phyloP scores from a whole-genome alignment of 1,140 invertebrate genomes.

The Zaprionus africanus region DNA sequence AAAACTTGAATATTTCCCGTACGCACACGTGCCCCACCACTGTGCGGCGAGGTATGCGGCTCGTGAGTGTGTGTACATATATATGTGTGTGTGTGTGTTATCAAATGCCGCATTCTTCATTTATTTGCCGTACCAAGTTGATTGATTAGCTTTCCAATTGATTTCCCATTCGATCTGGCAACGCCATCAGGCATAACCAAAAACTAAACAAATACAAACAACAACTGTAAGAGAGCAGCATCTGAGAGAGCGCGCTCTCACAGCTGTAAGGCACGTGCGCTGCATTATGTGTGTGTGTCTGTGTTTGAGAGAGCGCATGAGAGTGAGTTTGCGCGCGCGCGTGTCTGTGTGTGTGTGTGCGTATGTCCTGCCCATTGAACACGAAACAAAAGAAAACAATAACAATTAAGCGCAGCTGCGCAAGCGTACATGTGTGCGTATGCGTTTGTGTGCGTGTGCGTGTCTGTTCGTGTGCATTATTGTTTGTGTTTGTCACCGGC shows the following conservation, averaged over 20 bases:
- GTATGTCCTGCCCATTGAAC: constrained; percentile 27
- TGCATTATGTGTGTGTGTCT: background rate
- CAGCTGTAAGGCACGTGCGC: constrained; percentile 33
- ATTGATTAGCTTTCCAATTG: constrained; percentile 64
- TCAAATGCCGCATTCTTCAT: constrained; percentile 65
- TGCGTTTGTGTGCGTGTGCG: background rate
- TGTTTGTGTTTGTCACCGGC: constrained; percentile 29
- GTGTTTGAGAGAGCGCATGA: background rate
- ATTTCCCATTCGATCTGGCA: constrained; percentile 51
- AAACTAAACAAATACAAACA: background rate
- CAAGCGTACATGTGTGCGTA: constrained; percentile 25
- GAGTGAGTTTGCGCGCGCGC: constrained; percentile 1
- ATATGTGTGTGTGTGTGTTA: constrained; percentile 37
- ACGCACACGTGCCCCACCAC: constrained; percentile 3
- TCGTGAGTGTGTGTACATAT: background rate
- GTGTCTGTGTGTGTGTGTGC: constrained; percentile 2
- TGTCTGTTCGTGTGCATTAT: constrained; percentile 10
- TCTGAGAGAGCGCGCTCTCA: constrained; percentile 6
- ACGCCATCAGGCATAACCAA: background rate
- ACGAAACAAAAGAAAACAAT: constrained; percentile 50
- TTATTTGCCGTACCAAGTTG: constrained; percentile 57
- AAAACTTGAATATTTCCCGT: constrained; percentile 56
- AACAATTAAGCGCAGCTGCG: constrained; percentile 62
- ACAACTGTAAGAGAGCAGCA: constrained; percentile 15
- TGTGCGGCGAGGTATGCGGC: background rate